A percentile compares a stretch with the other conserved stretches of the same genome.
These are phyloP conservation scores for Zaprionus davidi DNA, from an alignment of 1,140 invertebrate species.

Conservation along the genomic window DNA sequence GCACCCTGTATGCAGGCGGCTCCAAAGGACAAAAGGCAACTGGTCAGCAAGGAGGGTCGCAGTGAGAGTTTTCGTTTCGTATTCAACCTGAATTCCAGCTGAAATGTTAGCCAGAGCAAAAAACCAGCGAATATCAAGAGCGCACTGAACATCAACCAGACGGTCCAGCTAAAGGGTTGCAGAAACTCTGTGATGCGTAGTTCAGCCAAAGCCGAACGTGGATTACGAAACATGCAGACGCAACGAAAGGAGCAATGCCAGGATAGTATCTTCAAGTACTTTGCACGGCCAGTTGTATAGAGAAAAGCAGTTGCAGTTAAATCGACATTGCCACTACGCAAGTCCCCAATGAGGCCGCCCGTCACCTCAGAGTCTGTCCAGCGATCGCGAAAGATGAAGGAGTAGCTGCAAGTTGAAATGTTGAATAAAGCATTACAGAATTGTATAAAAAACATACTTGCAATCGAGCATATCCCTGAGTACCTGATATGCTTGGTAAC, in stretches of 20 bases:
- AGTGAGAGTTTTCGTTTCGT: slow-evolving; percentile 3
- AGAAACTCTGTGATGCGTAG: slow-evolving; percentile 64
- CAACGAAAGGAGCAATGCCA: slow-evolving; percentile 60
- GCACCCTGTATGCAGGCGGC: slow-evolving; percentile 74
- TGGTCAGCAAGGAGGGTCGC: slow-evolving; percentile 66
- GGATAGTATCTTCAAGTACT: slow-evolving; percentile 40
- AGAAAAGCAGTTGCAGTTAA: slow-evolving; percentile 51
- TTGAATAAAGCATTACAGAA: not conserved
- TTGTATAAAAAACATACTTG: slow-evolving; percentile 35
- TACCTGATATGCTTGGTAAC: slow-evolving; percentile 47
- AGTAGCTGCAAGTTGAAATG: slow-evolving; percentile 32
- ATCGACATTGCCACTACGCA: slow-evolving; percentile 57
- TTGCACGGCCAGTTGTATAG: slow-evolving; percentile 36
- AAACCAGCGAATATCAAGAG: slow-evolving; percentile 55
- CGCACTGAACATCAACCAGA: slow-evolving; percentile 65
- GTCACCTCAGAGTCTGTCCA: slow-evolving; percentile 63
- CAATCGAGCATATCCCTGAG: slow-evolving; percentile 65
- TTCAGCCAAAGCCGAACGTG: slow-evolving; percentile 50
- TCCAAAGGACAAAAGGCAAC: slow-evolving; percentile 72
- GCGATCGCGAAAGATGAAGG: slow-evolving; percentile 58
- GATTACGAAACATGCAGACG: slow-evolving; percentile 78
- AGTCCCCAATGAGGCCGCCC: slow-evolving; percentile 66
- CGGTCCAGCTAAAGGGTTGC: slow-evolving; percentile 67
- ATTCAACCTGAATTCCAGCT: slow-evolving; percentile 43
- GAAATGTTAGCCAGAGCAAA: slow-evolving; percentile 69